These are phyloP conservation scores for Melanerpes formicivorus DNA, from an alignment of 2,113 vertebrate genomes.

Conservation along the genomic window DNA sequence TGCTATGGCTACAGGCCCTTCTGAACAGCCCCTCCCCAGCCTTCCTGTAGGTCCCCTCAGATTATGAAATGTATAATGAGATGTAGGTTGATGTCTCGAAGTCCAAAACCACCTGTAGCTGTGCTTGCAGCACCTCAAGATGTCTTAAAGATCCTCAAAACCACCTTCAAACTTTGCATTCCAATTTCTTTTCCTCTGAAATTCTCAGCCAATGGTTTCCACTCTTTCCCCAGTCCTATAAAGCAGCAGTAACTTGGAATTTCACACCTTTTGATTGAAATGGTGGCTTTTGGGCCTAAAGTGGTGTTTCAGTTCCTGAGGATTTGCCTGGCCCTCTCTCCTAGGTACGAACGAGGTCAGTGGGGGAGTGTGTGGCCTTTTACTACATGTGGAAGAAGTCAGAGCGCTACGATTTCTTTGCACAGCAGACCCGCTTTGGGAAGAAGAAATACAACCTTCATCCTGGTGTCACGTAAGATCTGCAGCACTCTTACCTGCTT, in stretches of 20 bases:
- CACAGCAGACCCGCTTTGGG: slow-evolving; percentile 95
- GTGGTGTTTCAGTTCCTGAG: rapidly evolving
- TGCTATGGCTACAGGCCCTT: too few species aligned
- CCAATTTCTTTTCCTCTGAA: not conserved
- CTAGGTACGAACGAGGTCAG: slow-evolving; percentile 95
- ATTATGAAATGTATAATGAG: too few species aligned
- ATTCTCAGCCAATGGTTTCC: not conserved
- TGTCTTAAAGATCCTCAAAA: too few species aligned
- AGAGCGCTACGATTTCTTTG: slow-evolving; percentile 97
- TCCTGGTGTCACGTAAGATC: slow-evolving; percentile 93
- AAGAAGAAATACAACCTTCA: slow-evolving; percentile 99
- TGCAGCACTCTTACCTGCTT: not conserved
- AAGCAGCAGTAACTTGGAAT: not conserved
- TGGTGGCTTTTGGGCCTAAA: not conserved
- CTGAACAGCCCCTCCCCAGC: too few species aligned
- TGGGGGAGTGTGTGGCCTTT: slow-evolving; percentile 98
- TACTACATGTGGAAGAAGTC: slow-evolving; percentile 99
- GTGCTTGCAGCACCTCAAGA: too few species aligned
- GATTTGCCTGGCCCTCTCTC: not conserved
- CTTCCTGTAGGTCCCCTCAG: too few species aligned
- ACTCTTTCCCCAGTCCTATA: rapidly evolving
- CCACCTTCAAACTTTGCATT: too few species aligned
- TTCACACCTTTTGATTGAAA: not conserved
- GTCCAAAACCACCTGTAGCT: too few species aligned
- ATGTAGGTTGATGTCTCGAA: too few species aligned